Evolutionary conservation across 2,113 vertebrate genomes (phyloP), one percentile per base, ranked within the genome.

Genomic region (Oreotragus oreotragus): DNA sequence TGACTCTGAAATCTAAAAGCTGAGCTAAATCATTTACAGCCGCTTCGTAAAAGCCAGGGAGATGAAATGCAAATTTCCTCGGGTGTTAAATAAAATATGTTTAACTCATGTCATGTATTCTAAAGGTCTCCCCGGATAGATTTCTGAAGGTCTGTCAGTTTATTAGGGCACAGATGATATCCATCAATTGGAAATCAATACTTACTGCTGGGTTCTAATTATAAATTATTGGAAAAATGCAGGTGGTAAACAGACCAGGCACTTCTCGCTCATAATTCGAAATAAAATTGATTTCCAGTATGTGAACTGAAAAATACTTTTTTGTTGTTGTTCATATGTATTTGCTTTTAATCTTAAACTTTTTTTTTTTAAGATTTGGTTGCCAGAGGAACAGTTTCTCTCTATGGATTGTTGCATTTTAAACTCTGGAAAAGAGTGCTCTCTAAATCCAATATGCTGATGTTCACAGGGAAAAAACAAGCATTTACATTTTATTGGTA

Each of bases 151-250:
- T 96, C 85, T 98, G 95, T 95, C 93, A 95, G 57, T 98, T 98
- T 98, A 96, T 98, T 98, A 98, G 10, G 94, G 7, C 15, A 93
- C 80, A 98, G 94, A 97, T 97, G 88, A 95, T 98, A 97, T 84
- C 49, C 94, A 87, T 98, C 92, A 91, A 98, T 97, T 98, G 91
- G 77, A 98, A 97, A 99, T 98, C 97, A 97, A 98, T 98, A 98
- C 36, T 17, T 88, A 97, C 33, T 58, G 12, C 66, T 98, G 51
- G 25, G 88, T 98, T 98, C 66, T 96, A 97, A 98, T 98, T 98
- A 97, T 97, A 98, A 98, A 96, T 97, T 98, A 62, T 94, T 98
- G 88, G 85, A 55, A 91, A 98, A 97, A 98, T 81, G 47, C 51
- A 94, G 83, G 87, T 84, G 30, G 53, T 73, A 98, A 98, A 97